Conservation (phyloP, 2,113 vertebrate genomes). For the Lycocorax pyrrhopterus region DNA sequence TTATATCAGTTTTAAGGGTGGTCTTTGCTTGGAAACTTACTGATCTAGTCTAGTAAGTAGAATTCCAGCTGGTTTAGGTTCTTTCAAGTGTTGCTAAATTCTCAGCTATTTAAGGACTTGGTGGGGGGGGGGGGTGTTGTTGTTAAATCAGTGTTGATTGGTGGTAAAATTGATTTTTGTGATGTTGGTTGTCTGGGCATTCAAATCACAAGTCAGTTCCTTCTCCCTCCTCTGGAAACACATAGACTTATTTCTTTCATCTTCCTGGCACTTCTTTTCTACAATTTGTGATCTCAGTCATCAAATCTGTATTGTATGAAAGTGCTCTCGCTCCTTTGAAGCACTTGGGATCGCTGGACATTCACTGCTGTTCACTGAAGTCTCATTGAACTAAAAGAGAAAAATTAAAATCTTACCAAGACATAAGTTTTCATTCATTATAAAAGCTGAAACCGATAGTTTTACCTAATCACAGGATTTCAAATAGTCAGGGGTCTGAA, state of each 20-base stretch:
- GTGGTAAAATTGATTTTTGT: background rate
- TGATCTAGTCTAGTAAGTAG: background rate
- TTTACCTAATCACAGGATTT: background rate
- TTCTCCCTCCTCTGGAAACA: background rate
- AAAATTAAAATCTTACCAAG: background rate
- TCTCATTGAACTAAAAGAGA: background rate
- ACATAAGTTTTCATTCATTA: background rate
- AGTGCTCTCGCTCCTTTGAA: background rate
- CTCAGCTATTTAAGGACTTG: background rate
- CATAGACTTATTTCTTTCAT: background rate
- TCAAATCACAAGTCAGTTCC: background rate
- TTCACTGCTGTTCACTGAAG: background rate
- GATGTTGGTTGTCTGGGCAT: background rate
- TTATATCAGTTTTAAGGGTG: background rate
- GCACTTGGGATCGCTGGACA: fast-evolving
- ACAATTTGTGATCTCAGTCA: background rate
- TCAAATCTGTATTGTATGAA: background rate
- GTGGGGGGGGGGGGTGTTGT: too few species aligned
- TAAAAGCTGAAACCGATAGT: background rate
- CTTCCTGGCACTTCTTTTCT: background rate
- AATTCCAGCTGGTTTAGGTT: background rate
- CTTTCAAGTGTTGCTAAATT: background rate
- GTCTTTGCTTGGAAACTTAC: background rate
- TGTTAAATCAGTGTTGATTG: background rate
- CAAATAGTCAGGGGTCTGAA: background rate